These are phyloP conservation scores for Varanus salvator DNA, from an alignment of 2,113 vertebrate species.

Conservation along the genomic window DNA sequence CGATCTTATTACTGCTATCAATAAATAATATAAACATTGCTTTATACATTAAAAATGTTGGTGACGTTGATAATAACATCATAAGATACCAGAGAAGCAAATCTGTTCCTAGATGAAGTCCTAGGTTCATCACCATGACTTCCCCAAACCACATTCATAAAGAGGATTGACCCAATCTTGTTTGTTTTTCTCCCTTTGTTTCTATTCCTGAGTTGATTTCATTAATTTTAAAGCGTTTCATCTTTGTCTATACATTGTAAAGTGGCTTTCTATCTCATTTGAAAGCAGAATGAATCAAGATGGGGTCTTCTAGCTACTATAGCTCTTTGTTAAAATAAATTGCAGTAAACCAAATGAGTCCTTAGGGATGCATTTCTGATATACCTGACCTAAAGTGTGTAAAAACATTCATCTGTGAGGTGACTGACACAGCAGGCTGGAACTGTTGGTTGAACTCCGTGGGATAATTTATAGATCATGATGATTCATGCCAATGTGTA, in stretches of 20 bases:
- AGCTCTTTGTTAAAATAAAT: slow-evolving; percentile 23
- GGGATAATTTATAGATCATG: slow-evolving; percentile 30
- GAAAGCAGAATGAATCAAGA: neutral
- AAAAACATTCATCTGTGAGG: slow-evolving; percentile 15
- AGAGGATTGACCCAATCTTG: neutral
- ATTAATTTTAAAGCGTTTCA: neutral
- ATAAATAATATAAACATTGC: too few relatives aligned
- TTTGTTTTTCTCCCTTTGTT: neutral
- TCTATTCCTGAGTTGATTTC: neutral
- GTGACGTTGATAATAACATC: too few relatives aligned
- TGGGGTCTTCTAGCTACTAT: neutral
- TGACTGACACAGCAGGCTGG: neutral
- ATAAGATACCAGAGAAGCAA: too few relatives aligned
- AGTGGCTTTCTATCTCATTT: neutral
- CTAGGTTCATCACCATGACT: neutral
- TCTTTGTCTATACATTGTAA: neutral
- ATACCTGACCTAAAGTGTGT: neutral
- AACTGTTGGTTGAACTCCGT: slow-evolving; percentile 3
- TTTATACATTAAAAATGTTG: too few relatives aligned
- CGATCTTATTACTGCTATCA: too few relatives aligned
- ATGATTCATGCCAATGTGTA: neutral
- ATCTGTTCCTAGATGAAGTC: too few relatives aligned
- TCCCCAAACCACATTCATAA: too few relatives aligned
- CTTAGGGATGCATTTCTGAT: neutral
- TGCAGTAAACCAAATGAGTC: neutral